Percentiles rank a stretch among this genome's conserved stretches.
These are phyloP conservation scores for Dicroscelio sp. DNA, from an alignment of 2,888 invertebrate genomes.

Conservation along the genomic window DNA sequence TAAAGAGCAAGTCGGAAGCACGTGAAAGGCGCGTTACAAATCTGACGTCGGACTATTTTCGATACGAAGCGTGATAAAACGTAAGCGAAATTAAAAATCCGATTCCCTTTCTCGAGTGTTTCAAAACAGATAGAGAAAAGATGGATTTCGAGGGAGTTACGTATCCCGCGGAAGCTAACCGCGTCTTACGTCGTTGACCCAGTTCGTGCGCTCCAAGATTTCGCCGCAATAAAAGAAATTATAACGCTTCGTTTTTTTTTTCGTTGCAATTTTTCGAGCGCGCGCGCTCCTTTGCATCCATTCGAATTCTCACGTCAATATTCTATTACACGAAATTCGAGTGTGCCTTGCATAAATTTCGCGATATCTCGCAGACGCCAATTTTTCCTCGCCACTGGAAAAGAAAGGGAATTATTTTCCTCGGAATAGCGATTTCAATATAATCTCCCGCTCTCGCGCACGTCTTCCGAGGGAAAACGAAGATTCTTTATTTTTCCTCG, in stretches of 20 bases:
- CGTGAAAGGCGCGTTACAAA: conserved; percentile 39
- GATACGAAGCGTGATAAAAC: conserved; percentile 38
- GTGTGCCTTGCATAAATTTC: no score
- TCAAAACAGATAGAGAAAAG: conserved; percentile 54
- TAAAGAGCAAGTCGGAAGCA: background rate
- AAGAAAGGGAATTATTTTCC: no score
- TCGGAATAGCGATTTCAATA: no score
- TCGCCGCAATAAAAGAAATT: conserved; percentile 62
- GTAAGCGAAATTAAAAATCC: conserved; percentile 69
- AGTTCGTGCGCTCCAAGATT: conserved; percentile 66
- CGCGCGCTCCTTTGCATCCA: conserved; percentile 8
- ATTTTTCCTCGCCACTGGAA: no score
- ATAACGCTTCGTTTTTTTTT: conserved; percentile 67
- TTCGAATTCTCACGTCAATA: conserved; percentile 52
- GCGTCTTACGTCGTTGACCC: conserved; percentile 78
- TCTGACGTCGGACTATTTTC: conserved; percentile 41
- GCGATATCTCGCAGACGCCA: no score
- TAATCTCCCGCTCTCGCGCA: no score
- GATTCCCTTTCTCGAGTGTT: conserved; percentile 60
- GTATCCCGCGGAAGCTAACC: conserved; percentile 35
- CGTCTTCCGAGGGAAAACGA: no score
- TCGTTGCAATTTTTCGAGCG: conserved; percentile 6
- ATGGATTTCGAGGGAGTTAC: conserved; percentile 57
- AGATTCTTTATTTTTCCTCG: no score
- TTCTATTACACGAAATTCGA: conserved; percentile 68